Evolutionary conservation across 2,797 vertebrate genomes (phyloP), one percentile per base, ranked within the genome.

Genomic region (Neostethus bicornis): DNA sequence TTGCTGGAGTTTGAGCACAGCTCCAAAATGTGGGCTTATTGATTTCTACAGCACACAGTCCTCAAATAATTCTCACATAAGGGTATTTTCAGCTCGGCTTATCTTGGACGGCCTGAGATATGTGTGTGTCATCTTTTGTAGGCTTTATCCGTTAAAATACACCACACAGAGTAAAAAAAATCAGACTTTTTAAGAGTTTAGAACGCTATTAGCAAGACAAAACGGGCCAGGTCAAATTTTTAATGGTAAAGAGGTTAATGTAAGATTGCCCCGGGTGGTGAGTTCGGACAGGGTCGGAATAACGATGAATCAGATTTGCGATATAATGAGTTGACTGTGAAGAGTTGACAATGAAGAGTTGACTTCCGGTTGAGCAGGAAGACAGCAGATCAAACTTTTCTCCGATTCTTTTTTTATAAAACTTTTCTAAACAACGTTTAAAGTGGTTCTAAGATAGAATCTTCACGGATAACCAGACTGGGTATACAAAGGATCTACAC

Each of bases 241-340:
- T 6, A 7, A 29, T 16, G 50, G 52, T 63, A 77, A 73, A 51
- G 66, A 70, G 77, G 65, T 72, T 74, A 70, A 82, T 68, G 73
- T 34, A 32, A 25, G 43, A 16, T 17, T 31, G 65, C 80, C 77
- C 49, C 48, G 0, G 75, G 75, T 77, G 29, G 14, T 28, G 70
- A 77, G 73, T 65, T 60, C 50, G 55, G 61, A 66, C 26, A 37
- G 29, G 60, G 37, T 24, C 62, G 7, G 59, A 34, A 55, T 49
- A 59, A 80, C 62, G 54, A 65, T 19, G 28, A 54, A 39, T 56
- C 64, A 43, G 54, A 25, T n/a, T n/a, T n/a, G n/a, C n/a, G n/a
- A n/a, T n/a, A n/a, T n/a, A n/a, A n/a, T n/a, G n/a, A n/a, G n/a
- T n/a, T n/a, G n/a, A n/a, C n/a, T n/a, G n/a, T n/a, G n/a, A n/a